Evolutionary conservation across 1,140 invertebrate genomes (phyloP).

Genomic region (Tetramorium simillimum): DNA sequence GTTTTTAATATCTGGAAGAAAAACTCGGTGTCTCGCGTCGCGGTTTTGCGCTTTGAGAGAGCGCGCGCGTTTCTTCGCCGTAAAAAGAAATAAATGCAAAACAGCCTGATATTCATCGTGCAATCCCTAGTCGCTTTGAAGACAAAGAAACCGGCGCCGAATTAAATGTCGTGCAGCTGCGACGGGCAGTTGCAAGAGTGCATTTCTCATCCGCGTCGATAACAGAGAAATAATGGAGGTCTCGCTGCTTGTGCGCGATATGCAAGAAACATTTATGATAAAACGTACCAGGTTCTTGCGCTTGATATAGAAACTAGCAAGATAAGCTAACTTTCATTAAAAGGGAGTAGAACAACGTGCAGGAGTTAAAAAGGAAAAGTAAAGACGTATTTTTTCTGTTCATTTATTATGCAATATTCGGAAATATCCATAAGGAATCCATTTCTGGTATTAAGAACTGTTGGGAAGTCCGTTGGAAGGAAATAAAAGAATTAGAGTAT

Average conservation of each 20-base stretch:
- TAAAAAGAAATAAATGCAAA: constrained; percentile 41
- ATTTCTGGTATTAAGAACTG: background rate
- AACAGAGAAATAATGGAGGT: constrained; percentile 24
- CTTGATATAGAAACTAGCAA: background rate
- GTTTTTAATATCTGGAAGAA: constrained; percentile 24
- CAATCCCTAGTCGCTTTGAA: constrained; percentile 15
- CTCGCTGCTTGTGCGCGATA: background rate
- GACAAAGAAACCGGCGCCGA: constrained; percentile 24
- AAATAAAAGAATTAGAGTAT: background rate
- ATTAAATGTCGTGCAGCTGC: constrained; percentile 46
- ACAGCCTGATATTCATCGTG: constrained; percentile 11
- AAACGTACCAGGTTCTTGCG: background rate
- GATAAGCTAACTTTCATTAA: background rate
- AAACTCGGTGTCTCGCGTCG: background rate
- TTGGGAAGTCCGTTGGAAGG: background rate
- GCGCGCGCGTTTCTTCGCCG: background rate
- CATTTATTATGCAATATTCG: background rate
- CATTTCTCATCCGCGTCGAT: constrained; percentile 39
- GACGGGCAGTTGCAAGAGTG: constrained; percentile 24
- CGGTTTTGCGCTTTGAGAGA: background rate
- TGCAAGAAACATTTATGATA: constrained; percentile 37
- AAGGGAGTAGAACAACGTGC: background rate
- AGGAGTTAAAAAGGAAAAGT: background rate
- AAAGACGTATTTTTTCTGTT: background rate
- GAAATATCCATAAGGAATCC: background rate